Evolutionary conservation across 2,888 invertebrate genomes (phyloP).

Genomic region (Spisula subtruncata): DNA sequence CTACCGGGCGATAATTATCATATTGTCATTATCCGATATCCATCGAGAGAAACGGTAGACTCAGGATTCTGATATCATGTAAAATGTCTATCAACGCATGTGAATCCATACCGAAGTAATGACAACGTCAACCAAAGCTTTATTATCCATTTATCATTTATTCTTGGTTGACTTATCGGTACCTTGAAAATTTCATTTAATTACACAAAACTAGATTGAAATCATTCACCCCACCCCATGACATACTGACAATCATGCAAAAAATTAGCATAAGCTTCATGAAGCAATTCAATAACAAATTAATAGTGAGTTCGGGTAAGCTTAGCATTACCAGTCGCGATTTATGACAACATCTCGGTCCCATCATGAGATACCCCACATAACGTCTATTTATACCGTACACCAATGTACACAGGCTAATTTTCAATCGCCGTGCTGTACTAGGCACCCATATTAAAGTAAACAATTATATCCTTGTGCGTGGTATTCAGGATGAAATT

Average conservation of each 20-base stretch:
- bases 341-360: slow-evolving; percentile 36
- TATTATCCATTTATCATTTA: slow-evolving; percentile 30
- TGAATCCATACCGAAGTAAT: not conserved
- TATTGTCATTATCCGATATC: not conserved
- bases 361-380: slow-evolving; percentile 44
- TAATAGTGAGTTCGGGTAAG: slow-evolving; percentile 30
- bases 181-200: not conserved
- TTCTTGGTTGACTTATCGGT: slow-evolving; percentile 19
- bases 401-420: slow-evolving; percentile 40
- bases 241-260: not conserved
- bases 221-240: not conserved
- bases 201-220: slow-evolving; percentile 13
- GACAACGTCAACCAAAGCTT: slow-evolving; percentile 2
- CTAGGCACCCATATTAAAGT: slow-evolving; percentile 64
- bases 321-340: slow-evolving; percentile 33
- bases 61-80: not conserved
- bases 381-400: slow-evolving; percentile 58
- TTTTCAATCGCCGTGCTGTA: slow-evolving; percentile 46
- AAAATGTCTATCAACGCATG: not conserved
- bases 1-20: not conserved
- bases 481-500: slow-evolving; percentile 54
- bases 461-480: slow-evolving; percentile 52
- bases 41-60: not conserved
- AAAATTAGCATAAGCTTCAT: slow-evolving; percentile 39
- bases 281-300: slow-evolving; percentile 59